Evolutionary conservation across 2,888 invertebrate genomes (phyloP), one percentile per base, ranked within the genome.

Genomic region (Aethes cnicana): DNA sequence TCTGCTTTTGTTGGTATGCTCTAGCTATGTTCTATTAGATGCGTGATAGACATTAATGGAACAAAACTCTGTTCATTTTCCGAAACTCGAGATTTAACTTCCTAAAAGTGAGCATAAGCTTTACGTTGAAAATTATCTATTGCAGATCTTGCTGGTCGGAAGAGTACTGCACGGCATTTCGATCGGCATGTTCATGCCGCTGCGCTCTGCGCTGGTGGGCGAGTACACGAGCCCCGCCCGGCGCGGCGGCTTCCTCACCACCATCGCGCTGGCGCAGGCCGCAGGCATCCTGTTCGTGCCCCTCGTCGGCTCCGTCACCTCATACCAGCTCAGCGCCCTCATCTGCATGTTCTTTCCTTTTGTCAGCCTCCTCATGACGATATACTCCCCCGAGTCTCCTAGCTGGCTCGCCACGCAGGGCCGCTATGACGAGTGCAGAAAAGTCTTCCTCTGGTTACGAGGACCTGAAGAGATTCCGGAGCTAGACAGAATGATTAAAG

Each of bases 251-350:
- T 81, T 93, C 16, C 84, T 92, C 35, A 88, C 92, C 8, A 85
- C 88, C 1, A 86, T 92, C 1, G 90, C 92, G 0, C 71, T 92
- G 2, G 79, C 91, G 0, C 89, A 92, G 36, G 87, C 93, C 0
- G 59, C 87, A 16, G 93, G 93, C 2, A 91, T 93, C 20, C 82
- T 93, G 9, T 64, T 91, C 7, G 87, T 91, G 1, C 94, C 94
- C 62, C 68, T 89, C 0, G 64, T 93, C 1, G 94, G 94, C 0
- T 91, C 91, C 1, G 81, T 90, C 60, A 62, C 91, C 0, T 73
- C 79, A 30, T 93, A 92, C 92, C 79, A 90, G 60, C 72, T 73
- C 8, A 88, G 91, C 0, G 91, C 91, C 1, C 63, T 90, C 0
- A 66, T 91, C 12, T 87, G 88, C 54, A 76, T 84, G 1, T 57